Evolutionary conservation across 2,113 vertebrate genomes (phyloP), one percentile per base, ranked within the genome.

Genomic region (Tapirus terrestris): DNA sequence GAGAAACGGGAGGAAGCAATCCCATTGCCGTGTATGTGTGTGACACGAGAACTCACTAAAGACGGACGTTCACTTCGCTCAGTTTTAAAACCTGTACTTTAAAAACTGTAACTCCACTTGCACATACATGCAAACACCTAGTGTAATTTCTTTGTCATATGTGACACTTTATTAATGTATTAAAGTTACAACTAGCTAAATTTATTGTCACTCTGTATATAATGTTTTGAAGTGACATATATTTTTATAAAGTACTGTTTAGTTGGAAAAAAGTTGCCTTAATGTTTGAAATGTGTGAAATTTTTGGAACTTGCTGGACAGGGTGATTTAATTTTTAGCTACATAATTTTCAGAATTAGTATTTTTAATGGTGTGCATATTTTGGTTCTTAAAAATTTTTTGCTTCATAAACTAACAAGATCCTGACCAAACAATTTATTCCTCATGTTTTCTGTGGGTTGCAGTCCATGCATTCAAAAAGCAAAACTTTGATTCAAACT

Each of bases 21-120:
- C 8, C 99, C 99, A 0, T 98, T 99, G 97, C 99, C 99, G 0
- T 99, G 99, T 96, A 99, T 99, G 99, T 99, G 99, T 91, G 99
- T 99, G 5, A 99, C 99, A 0, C 98, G 99, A 88, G 99, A 99
- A 97, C 99, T 99, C 95, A 99, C 99, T 13, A 99, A 99, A 97
- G 99, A 99, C 90, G 99, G 99, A 96, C 99, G 99, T 4, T 99
- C 99, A 0, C 99, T 99, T 33, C 99, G 99, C 98, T 99, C 99
- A n/a, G 99, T 99, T 98, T 98, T 99, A 98, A 99, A 99, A 98
- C 99, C 99, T 56, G 99, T 99, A 79, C 98, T 98, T 97, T 99
- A 98, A 99, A 80, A 97, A 97, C 96, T 97, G 20, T 96, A 96
- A 96, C 98, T 98, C 96, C 98, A 96, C 98, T 98, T 98, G 98